Base-by-base conservation (phyloP, 2,888 invertebrate genomes). In the Neuroscelio doddi region DNA sequence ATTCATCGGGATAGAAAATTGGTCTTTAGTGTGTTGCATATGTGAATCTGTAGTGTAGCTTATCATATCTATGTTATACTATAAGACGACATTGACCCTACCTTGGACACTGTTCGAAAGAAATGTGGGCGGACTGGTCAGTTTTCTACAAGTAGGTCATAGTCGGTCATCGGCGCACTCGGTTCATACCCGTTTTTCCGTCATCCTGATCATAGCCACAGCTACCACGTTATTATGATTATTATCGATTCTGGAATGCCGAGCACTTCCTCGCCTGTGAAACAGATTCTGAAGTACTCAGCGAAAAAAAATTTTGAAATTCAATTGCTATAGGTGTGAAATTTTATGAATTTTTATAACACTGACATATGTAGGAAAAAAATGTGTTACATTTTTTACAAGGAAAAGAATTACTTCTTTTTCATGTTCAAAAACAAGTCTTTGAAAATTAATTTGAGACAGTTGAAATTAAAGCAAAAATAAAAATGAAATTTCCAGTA, bases 121-220 rank as follows among this genome's bases (percentile, higher is more conserved):
- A 74, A 74, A 79, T 74, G 81, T 82, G 78, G 82, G 82, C 79
- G 81, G 75, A 82, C 79, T 76, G 78, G 79, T 81, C 78, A 81
- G 77, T 78, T 74, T 75, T 72, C 74, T 69, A 68, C 42, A 81
- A 80, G 79, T 81, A 56, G 82, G 82, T 80, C 79, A 80, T 65
- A 50, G 59, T 55, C 75, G 80, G 77, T 80, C 79, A 80, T 74
- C 71, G 72, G 65, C 71, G 69, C 50, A 32, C 53, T 53, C 58
- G 71, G 66, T 69, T 74, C 56, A 63, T 58, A 51, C 52, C 46
- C 39, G 72, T 67, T 75, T 72, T 75, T 64, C 62, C 68, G 50
- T 45, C 32, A 52, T 52, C 38, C 36, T 50, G 61, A 45, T 55
- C 58, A 16, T 24, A 10, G 47, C 29, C 15, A 44, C 39, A 12